phyloP scores from a whole-genome alignment of 2,113 vertebrate genomes.

The Leiothrix lutea region DNA sequence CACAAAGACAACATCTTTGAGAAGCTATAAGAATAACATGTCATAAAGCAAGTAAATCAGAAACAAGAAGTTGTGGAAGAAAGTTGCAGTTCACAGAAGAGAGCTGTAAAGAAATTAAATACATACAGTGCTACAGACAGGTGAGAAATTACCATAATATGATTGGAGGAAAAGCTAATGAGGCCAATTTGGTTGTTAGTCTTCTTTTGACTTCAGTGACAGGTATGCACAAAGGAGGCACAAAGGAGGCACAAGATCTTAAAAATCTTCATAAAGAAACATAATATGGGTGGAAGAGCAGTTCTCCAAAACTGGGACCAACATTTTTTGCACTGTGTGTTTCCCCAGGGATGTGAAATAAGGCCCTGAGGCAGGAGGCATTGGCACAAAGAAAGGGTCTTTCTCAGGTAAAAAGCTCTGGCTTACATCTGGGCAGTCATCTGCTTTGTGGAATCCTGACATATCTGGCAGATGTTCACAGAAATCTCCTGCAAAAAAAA shows the following conservation, averaged over 20 bases:
- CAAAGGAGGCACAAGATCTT: not conserved
- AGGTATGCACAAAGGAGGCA: not conserved
- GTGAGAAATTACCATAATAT: not conserved
- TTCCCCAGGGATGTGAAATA: not conserved
- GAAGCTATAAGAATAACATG: not conserved
- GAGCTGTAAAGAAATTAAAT: not conserved
- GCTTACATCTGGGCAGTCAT: not conserved
- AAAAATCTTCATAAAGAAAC: not conserved
- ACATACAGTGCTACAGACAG: accelerated
- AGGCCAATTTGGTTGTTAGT: not conserved
- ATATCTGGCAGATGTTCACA: not conserved
- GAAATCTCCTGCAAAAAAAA: not conserved
- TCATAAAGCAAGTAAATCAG: not conserved
- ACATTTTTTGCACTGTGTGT: not conserved
- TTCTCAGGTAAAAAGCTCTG: not conserved
- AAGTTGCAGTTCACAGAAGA: not conserved
- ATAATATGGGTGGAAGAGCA: not conserved
- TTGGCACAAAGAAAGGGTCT: not conserved
- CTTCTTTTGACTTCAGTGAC: not conserved
- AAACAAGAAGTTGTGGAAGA: not conserved
- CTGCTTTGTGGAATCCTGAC: not conserved
- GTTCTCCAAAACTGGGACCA: accelerated
- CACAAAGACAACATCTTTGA: not conserved
- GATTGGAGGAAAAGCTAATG: not conserved
- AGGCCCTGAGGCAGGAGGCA: not conserved